Conservation (phyloP, 53 echinoderm and acorn worm genomes). For the Echinometra lucunter region DNA sequence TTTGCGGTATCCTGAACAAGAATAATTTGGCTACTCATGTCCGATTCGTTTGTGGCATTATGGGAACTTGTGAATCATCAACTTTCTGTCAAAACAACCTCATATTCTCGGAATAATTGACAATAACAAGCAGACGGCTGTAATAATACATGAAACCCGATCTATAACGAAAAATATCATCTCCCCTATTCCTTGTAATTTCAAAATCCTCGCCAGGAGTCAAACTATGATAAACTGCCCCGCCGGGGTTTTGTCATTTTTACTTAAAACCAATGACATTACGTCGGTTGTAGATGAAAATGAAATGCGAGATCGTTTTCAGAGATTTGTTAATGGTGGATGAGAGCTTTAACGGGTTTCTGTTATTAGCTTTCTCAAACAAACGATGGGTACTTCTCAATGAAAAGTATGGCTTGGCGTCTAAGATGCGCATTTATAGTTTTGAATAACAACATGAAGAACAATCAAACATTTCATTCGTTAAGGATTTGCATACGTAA, state of each 20-base stretch:
- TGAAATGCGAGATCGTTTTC: constrained; percentile 18
- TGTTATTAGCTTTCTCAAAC: not conserved
- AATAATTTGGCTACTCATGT: not conserved
- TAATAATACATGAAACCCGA: not conserved
- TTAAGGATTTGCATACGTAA: not conserved
- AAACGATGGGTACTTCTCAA: not conserved
- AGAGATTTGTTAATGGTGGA: not conserved
- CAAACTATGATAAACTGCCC: not conserved
- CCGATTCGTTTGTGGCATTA: not conserved
- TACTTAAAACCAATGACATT: not conserved
- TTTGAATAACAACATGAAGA: not conserved
- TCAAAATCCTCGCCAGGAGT: not conserved
- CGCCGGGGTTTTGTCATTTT: not conserved
- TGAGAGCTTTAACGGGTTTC: not conserved
- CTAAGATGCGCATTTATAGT: not conserved
- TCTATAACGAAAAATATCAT: not conserved
- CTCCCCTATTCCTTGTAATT: not conserved
- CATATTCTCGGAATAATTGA: not conserved
- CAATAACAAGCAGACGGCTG: not conserved
- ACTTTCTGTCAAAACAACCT: not conserved
- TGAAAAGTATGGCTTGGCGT: not conserved
- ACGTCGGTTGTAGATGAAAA: not conserved
- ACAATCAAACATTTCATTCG: not conserved
- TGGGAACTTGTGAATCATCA: not conserved
- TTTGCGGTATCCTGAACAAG: not conserved